Base-by-base conservation (phyloP, 1,140 invertebrate genomes). In the Paralvinella palmiformis region DNA sequence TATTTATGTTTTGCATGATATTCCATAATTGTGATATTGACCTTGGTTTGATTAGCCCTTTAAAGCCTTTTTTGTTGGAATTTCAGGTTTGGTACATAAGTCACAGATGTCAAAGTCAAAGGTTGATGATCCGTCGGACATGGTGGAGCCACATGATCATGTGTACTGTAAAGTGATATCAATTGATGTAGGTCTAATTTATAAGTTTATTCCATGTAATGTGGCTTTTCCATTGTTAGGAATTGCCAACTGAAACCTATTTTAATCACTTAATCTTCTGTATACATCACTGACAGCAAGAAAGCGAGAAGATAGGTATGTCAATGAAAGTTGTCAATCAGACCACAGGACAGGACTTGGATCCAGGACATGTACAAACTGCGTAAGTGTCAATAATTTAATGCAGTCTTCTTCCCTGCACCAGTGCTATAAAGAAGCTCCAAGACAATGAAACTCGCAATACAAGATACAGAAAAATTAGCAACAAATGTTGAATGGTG, bases 301-400 rank as follows among this genome's bases (percentile, higher is more conserved):
- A 76, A 60, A 69, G 69, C 48, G 62, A 69, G 10, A 79, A 76
- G 61, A 73, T 79, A 55, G 70, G 72, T n/a, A 57, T 79, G n/a
- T 77, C 77, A 17, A 79, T 79, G 77, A 79, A 77, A 59, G 64
- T 69, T 48, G 74, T 79, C n/a, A 76, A 74, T 52, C 77, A 79
- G 60, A 73, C 73, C 0, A 73, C 75, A 57, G 77, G 77, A 1
- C 33, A 70, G 63, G 77, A 79, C 67, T 67, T 75, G 29, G 77
- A 79, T 66, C 67, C 72, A n/a, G 73, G 71, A 33, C 75, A 79
- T 69, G 67, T 77, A 29, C 69, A 77, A 57, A 53, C 65, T 3
- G 73, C 69, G 75, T 77, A 66, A 64, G 56, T 64, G 17, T 2
- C 41, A 17, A 15, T 17, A 53, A 53, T 53, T 13, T 53, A 41